phyloP scores from a whole-genome alignment of 2,113 vertebrate species.

The Cettia cetti region DNA sequence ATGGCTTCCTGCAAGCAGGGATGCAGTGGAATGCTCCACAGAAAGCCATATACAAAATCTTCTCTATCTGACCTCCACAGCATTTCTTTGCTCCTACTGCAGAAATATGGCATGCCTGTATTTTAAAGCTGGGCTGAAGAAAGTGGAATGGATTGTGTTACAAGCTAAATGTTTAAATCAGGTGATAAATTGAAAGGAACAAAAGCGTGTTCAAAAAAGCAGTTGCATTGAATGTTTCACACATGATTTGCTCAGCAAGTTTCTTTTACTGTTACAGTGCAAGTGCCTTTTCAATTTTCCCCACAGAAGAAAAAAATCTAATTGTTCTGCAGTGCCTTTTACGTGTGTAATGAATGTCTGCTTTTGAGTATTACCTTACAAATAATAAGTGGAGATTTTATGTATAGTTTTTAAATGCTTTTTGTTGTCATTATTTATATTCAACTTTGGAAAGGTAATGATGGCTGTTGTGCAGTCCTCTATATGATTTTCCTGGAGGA shows the following conservation, averaged over 20 bases:
- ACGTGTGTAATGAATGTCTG: conserved; percentile 6
- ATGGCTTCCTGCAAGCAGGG: neutral
- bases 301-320: neutral
- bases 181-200: conserved; percentile 34
- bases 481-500: neutral
- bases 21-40: neutral
- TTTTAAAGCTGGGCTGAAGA: conserved; percentile 19
- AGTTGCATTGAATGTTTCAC: neutral
- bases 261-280: conserved; percentile 7
- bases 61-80: neutral
- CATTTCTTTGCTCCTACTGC: neutral
- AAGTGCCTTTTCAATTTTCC: conserved; percentile 2
- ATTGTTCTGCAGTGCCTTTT: neutral
- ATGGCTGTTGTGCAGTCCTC: neutral
- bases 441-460: neutral
- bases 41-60: neutral
- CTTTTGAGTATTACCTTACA: neutral
- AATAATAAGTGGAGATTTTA: neutral
- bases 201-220: neutral
- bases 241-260: neutral
- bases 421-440: neutral
- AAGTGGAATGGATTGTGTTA: conserved; percentile 30
- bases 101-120: neutral
- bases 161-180: conserved; percentile 15
- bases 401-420: neutral